Percentiles rank a stretch among this genome's conserved stretches.
Evolutionary conservation across 2,113 vertebrate species (phyloP).

Genomic region (Fregata magnificens): DNA sequence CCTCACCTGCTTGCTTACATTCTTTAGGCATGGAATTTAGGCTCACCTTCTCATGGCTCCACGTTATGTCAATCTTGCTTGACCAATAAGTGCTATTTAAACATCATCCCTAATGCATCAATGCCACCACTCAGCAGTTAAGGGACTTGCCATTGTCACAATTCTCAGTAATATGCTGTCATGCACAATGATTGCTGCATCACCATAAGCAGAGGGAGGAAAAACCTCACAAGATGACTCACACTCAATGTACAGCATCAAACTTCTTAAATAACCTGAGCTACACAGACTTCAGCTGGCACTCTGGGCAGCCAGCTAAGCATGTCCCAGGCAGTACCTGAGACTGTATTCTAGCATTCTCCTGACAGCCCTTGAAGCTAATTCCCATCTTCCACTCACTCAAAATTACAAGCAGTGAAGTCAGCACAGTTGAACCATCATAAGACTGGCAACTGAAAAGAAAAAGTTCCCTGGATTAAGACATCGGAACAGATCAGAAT

Average conservation of each 20-base stretch:
- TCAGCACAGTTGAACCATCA: neutral
- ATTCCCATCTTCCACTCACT: neutral
- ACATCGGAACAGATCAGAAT: neutral
- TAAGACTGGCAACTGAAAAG: neutral
- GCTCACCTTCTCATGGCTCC: neutral
- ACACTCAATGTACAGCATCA: neutral
- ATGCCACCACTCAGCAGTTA: neutral
- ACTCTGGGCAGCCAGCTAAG: neutral
- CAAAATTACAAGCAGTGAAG: neutral
- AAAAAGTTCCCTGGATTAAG: neutral
- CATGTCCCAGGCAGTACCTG: neutral
- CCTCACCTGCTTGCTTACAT: neutral
- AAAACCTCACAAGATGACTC: neutral
- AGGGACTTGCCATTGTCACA: neutral
- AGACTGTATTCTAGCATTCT: neutral
- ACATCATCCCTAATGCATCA: neutral
- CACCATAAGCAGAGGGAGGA: neutral
- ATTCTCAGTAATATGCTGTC: neutral
- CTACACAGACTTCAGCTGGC: neutral
- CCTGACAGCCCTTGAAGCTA: neutral
- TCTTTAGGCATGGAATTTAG: neutral
- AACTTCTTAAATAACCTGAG: neutral
- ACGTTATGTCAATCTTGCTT: neutral
- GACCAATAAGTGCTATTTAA: neutral
- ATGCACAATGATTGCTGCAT: neutral